These are phyloP conservation scores for Odontomachus brunneus DNA, from an alignment of 1,140 invertebrate genomes.

Conservation along the genomic window DNA sequence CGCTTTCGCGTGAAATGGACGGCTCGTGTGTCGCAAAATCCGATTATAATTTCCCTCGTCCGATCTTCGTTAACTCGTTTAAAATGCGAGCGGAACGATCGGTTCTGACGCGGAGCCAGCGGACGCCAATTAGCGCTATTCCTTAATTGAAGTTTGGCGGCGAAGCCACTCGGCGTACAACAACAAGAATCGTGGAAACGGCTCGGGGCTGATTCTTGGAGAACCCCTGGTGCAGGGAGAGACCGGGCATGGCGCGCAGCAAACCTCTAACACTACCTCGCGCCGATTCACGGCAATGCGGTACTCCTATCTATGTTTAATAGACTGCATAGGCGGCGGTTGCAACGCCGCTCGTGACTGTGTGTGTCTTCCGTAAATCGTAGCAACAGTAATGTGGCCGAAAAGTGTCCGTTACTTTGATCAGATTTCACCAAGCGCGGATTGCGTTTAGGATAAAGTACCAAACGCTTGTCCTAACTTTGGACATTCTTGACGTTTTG, in stretches of 20 bases:
- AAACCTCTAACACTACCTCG: constrained; percentile 72
- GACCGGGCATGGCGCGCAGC: constrained; percentile 56
- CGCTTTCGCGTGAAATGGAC: neutral
- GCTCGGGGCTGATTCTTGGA: constrained; percentile 23
- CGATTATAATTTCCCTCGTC: no score
- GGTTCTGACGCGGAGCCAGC: no score
- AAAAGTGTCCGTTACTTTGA: constrained; percentile 7
- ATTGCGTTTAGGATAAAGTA: no score
- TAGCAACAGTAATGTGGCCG: neutral
- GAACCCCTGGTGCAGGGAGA: constrained; percentile 30
- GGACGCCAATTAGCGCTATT: neutral
- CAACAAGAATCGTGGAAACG: neutral
- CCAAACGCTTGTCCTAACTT: no score
- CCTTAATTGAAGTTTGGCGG: constrained; percentile 2
- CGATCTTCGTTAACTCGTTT: no score
- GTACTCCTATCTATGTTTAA: constrained; percentile 83
- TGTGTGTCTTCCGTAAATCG: constrained; percentile 29
- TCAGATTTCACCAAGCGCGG: neutral
- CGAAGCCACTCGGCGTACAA: neutral
- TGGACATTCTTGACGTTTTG: no score
- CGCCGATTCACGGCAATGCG: constrained; percentile 81
- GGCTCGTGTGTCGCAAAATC: no score
- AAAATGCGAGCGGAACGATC: no score
- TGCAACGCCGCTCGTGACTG: constrained; percentile 59
- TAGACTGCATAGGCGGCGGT: constrained; percentile 80